Evolutionary conservation across 1,140 invertebrate genomes (phyloP).

Genomic region (Planococcus citri): DNA sequence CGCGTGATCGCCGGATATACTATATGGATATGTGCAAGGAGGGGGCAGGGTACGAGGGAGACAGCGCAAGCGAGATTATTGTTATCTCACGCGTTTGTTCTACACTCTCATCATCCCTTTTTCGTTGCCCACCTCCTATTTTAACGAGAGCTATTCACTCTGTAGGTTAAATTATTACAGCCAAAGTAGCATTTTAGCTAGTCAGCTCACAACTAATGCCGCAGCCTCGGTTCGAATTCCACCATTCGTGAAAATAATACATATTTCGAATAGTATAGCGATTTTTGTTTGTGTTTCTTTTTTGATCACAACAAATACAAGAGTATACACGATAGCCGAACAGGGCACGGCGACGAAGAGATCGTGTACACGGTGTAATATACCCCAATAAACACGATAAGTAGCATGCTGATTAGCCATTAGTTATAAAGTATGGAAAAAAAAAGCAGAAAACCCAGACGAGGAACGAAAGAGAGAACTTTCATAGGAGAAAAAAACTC

Average conservation of each 20-base stretch:
- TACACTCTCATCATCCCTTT: too few species aligned
- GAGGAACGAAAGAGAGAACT: not conserved
- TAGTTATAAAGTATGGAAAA: not conserved
- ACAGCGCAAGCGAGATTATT: not conserved
- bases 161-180: too few species aligned
- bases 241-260: not conserved
- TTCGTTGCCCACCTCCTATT: not conserved
- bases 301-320: too few species aligned
- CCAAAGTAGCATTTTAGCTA: too few species aligned
- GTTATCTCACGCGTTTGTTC: not conserved
- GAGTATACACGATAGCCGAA: too few species aligned
- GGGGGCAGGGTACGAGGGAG: too few species aligned
- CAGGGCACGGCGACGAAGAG: not conserved
- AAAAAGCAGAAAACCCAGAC: not conserved
- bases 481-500: not conserved
- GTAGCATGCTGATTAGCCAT: slow-evolving; percentile 6
- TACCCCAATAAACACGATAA: not conserved
- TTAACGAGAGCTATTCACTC: not conserved
- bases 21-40: not conserved
- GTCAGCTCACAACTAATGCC: too few species aligned
- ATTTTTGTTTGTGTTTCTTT: too few species aligned
- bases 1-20: not conserved
- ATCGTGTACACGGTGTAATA: not conserved
- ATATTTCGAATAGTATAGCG: not conserved
- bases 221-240: too few species aligned